Percentiles rank a stretch among this genome's conserved stretches.
Evolutionary conservation across 2,797 vertebrate genomes (phyloP).

Genomic region (Eulemur mongoz): DNA sequence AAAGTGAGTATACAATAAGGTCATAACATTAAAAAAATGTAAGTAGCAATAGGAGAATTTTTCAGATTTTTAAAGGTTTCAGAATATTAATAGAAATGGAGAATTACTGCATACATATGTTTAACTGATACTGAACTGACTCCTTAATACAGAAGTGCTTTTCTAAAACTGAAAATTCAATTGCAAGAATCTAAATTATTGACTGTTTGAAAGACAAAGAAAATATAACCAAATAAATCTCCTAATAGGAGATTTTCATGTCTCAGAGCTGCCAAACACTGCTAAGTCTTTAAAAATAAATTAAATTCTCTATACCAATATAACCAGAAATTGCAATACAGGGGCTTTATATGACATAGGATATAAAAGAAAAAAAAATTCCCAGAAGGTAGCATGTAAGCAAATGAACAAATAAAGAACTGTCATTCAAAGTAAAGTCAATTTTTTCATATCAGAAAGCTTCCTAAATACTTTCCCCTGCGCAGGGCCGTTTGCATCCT

Average conservation of each 20-base stretch:
- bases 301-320: background rate
- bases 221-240: slow-evolving; percentile 12
- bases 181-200: background rate
- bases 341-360: background rate
- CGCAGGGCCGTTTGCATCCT: slow-evolving; percentile 86
- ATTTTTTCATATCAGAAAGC: background rate
- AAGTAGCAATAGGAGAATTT: background rate
- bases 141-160: slow-evolving; percentile 7
- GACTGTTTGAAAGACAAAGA: background rate
- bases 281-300: slow-evolving; percentile 3
- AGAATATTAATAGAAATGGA: background rate
- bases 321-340: background rate
- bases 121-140: slow-evolving; percentile 30
- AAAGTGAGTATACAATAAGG: background rate
- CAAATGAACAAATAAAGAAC: slow-evolving; percentile 35
- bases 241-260: background rate
- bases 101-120: background rate
- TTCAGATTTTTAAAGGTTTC: background rate
- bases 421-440: background rate
- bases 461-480: slow-evolving; percentile 76
- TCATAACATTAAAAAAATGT: background rate
- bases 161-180: slow-evolving; percentile 43
- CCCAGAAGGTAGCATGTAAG: background rate
- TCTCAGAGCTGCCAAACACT: background rate
- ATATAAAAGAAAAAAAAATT: slow-evolving; percentile 28